Evolutionary conservation across 1,140 invertebrate genomes (phyloP), one percentile per base, ranked within the genome.

Genomic region (Coenobita brevimanus): DNA sequence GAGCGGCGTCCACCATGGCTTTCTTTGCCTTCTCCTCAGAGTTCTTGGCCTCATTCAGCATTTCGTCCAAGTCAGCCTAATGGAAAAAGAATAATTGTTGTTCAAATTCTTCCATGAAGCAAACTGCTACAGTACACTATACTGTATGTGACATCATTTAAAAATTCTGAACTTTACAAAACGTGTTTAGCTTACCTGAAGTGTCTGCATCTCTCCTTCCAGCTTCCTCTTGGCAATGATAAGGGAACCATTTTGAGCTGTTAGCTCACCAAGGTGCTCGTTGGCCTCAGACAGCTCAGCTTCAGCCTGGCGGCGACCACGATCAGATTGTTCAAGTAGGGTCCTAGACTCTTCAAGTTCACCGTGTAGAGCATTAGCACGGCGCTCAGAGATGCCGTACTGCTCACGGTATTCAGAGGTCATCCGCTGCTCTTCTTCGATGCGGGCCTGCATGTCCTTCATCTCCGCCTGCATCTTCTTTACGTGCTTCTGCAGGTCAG

Each of bases 381-480:
- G 46, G 24, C 82, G 82, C 50, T 83, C 82, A 36, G 82, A 46
- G 30, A 83, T 83, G 67, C 80, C 79, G 80, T 24, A 96, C 33
- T 93, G 91, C 91, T 95, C 95, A 85, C 94, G 94, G 0, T 94
- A 91, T 91, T 95, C 95, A 91, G 95, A 94, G 3, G 94, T 93
- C 84, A 91, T 73, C 27, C 91, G 89, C 50, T 94, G 94, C 81
- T 94, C 95, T 90, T 95, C 95, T 27, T 93, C 93, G 3, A 95
- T 91, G 91, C 93, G 46, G 94, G 24, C 43, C 38, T 81, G 67
- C 79, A 89, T 91, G 83, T 95, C 95, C 90, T 94, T 94, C 91
- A 95, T 94, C 91, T 94, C 94, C 90, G 94, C 93, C 38, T 90
- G 90, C 41, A 94, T 91, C 90, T 94, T 94, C 92, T 95, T 95